phyloP scores from a whole-genome alignment of 2,113 vertebrate species.

The Scartelaos histophorus region DNA sequence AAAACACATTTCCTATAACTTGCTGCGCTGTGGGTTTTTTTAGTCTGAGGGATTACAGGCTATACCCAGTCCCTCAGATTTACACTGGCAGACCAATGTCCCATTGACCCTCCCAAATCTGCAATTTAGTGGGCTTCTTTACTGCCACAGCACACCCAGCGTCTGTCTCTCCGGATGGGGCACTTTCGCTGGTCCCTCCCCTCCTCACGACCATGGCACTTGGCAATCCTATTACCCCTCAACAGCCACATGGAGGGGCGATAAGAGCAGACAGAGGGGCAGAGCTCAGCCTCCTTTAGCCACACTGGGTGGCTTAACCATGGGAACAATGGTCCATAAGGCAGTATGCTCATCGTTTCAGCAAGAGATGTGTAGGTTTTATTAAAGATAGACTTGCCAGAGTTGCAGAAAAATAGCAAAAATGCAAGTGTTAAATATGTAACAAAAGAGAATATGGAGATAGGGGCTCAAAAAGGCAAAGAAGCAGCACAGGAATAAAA shows the following conservation, averaged over 20 bases:
- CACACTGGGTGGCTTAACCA: slow-evolving; percentile 63
- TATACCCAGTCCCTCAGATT: slow-evolving; percentile 63
- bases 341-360: slow-evolving; percentile 49
- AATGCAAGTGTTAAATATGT: slow-evolving; percentile 28
- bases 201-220: slow-evolving; percentile 60
- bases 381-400: slow-evolving; percentile 28
- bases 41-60: slow-evolving; percentile 68
- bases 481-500: not conserved
- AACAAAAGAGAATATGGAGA: slow-evolving; percentile 13
- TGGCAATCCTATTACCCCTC: slow-evolving; percentile 74
- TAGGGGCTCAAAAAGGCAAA: slow-evolving; percentile 10
- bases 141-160: slow-evolving; percentile 59
- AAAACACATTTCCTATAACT: slow-evolving; percentile 56
- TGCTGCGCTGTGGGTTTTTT: slow-evolving; percentile 68
- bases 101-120: slow-evolving; percentile 72
- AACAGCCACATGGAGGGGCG: slow-evolving; percentile 53
- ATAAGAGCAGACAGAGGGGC: slow-evolving; percentile 62
- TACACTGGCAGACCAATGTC: slow-evolving; percentile 61
- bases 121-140: slow-evolving; percentile 73
- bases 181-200: slow-evolving; percentile 48
- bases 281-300: slow-evolving; percentile 59
- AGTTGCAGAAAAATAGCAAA: slow-evolving; percentile 33
- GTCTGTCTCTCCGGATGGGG: slow-evolving; percentile 51
- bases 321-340: slow-evolving; percentile 45
- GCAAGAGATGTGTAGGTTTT: slow-evolving; percentile 37